These are phyloP conservation scores for Phylloscopus trochiloides DNA, from an alignment of 2,113 vertebrate species.

Conservation along the genomic window DNA sequence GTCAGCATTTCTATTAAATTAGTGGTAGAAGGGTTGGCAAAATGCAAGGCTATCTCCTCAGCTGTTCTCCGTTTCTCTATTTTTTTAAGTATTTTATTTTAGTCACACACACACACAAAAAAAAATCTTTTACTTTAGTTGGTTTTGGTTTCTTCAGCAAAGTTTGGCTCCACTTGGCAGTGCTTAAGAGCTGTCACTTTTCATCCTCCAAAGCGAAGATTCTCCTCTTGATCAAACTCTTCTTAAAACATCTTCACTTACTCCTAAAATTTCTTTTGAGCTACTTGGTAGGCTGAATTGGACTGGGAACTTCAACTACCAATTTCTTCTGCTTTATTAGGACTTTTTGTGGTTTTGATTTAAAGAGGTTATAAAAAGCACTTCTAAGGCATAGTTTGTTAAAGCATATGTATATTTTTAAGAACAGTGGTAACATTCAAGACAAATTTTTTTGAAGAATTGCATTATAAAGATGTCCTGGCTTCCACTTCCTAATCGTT, in stretches of 20 bases:
- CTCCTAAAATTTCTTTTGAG: neutral
- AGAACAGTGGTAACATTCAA: neutral
- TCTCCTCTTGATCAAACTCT: neutral
- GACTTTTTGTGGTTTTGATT: neutral
- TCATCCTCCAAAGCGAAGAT: neutral
- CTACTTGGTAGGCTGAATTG: neutral
- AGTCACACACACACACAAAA: neutral
- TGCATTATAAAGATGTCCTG: neutral
- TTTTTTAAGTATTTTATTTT: neutral
- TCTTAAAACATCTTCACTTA: neutral
- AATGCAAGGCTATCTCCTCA: neutral
- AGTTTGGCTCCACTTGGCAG: neutral
- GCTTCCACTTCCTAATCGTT: neutral
- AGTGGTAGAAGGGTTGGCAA: neutral
- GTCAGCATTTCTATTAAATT: neutral
- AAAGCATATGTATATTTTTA: neutral
- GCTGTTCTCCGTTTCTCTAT: neutral
- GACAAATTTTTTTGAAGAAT: neutral
- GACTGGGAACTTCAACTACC: neutral
- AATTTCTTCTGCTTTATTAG: neutral
- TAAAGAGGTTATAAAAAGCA: neutral
- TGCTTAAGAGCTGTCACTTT: neutral
- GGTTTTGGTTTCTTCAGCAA: neutral
- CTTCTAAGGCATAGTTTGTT: neutral
- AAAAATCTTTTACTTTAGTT: neutral